Evolutionary conservation across 2,797 vertebrate species (phyloP), one percentile per base, ranked within the genome.

Genomic region (Garrulus glandarius): DNA sequence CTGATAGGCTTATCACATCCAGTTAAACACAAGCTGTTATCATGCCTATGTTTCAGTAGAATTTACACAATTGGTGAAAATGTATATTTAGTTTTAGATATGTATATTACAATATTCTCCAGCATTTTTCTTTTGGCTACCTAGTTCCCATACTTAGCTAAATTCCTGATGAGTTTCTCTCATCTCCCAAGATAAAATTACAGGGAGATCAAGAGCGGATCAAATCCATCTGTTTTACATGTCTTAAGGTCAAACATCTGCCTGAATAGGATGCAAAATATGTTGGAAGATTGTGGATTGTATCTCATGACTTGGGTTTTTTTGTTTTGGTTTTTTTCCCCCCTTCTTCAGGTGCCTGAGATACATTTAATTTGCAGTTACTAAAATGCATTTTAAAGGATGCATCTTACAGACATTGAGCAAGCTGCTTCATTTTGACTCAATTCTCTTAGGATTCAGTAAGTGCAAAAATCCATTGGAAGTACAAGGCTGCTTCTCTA

Each of bases 191-290:
- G 61, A 37, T 32, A 61, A 78, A 82, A 81, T 49, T 77, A 56
- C 39, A 76, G 15, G n/a, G 55, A 92, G 70, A 92, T 81, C 70
- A 93, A 67, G 69, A 86, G 18, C 67, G 13, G 86, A 86, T 75
- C 69, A 77, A 79, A 90, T 69, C 52, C 75, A 68, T 79, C 46
- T 84, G 85, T 46, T 95, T 93, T 70, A 81, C 65, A 85, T 69
- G 65, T 92, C 93, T 84, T 83, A 70, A 95, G 90, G 87, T 87
- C 68, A 96, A 93, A 93, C 64, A 77, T 83, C 79, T 95, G 82
- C 56, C 64, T 78, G 68, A 91, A 87, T 15, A 7, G 53, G 80
- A 91, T 77, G 52, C 15, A 81, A 95, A 94, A 43, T 71, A 91
- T 34, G 34, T 72, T 91, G 52, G 68, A 91, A 89, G 30, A 67